Evolutionary conservation across 1,140 invertebrate genomes (phyloP).

Genomic region (Myzus persicae): DNA sequence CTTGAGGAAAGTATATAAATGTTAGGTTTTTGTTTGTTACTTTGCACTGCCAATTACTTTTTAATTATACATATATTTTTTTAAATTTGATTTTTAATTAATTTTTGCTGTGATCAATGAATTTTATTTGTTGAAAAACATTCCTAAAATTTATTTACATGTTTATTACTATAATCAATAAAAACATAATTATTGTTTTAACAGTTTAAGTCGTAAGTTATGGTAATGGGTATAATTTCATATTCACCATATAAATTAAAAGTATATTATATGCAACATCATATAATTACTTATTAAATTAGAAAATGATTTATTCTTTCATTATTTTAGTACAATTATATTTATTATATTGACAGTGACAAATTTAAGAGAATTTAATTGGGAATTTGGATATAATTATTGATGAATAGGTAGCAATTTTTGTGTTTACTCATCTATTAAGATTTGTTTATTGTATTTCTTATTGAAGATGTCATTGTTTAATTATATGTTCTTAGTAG

Average conservation of each 20-base stretch:
- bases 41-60: slow-evolving; percentile 38
- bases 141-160: slow-evolving; percentile 42
- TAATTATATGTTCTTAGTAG: background rate
- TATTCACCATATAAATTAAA: background rate
- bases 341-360: background rate
- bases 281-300: background rate
- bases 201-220: background rate
- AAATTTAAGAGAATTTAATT: background rate
- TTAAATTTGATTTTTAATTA: background rate
- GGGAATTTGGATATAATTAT: background rate
- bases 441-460: background rate
- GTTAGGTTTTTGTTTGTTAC: slow-evolving; percentile 14
- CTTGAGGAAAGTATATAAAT: background rate
- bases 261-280: background rate
- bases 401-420: background rate
- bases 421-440: background rate
- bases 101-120: slow-evolving; percentile 26
- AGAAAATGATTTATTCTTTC: background rate
- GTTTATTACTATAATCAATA: slow-evolving; percentile 6
- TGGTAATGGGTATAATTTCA: background rate
- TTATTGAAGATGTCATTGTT: background rate
- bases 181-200: background rate
- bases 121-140: slow-evolving; percentile 36
- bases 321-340: background rate
- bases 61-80: background rate